Evolutionary conservation across 2,113 vertebrate genomes (phyloP).

Genomic region (Megaleporinus macrocephalus): DNA sequence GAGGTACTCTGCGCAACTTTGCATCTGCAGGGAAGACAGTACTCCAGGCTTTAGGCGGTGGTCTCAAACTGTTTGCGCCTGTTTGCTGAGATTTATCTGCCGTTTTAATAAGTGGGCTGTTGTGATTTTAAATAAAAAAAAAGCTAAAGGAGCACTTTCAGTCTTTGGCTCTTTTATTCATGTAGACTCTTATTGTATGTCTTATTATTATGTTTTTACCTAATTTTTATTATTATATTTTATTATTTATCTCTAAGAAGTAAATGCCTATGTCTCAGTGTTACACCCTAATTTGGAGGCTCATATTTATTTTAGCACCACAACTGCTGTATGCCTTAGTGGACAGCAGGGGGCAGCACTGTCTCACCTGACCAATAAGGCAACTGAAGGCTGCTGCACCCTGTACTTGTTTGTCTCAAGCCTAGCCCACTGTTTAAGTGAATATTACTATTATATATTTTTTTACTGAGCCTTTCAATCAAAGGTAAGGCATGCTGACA

Average conservation of each 20-base stretch:
- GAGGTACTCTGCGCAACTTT: not conserved
- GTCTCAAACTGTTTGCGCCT: too few relatives aligned
- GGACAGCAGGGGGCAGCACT: constrained; percentile 67
- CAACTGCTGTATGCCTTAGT: not conserved
- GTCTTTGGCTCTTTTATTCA: too few relatives aligned
- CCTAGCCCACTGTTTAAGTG: not conserved
- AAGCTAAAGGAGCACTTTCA: too few relatives aligned
- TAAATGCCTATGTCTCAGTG: too few relatives aligned
- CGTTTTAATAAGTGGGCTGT: too few relatives aligned
- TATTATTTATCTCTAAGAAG: too few relatives aligned
- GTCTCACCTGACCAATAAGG: constrained; percentile 13
- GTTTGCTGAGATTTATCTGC: too few relatives aligned
- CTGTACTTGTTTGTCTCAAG: not conserved
- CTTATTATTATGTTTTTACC: not conserved
- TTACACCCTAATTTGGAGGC: too few relatives aligned
- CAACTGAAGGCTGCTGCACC: not conserved
- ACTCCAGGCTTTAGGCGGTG: too few relatives aligned
- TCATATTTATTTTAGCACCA: too few relatives aligned
- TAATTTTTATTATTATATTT: not conserved
- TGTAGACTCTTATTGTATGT: not conserved
- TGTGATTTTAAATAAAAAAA: too few relatives aligned
- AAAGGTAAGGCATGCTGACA: not conserved
- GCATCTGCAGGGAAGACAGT: too few relatives aligned
- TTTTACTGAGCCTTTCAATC: not conserved
- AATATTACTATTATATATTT: not conserved